Evolutionary conservation across 2,113 vertebrate species (phyloP), one percentile per base, ranked within the genome.

Genomic region (Tauraco erythrolophus): DNA sequence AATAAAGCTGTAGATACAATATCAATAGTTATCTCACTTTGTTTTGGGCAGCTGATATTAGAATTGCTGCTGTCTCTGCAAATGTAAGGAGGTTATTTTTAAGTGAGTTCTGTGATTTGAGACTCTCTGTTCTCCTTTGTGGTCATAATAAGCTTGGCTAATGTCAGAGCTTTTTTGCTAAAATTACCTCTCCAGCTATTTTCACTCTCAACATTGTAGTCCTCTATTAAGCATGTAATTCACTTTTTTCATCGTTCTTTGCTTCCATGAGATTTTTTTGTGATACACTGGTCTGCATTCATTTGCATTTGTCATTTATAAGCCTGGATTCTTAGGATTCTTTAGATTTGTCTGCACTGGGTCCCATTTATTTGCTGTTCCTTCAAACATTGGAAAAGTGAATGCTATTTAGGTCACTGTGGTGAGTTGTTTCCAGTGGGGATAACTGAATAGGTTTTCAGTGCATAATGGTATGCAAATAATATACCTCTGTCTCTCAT

Each of bases 381-480:
- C 68, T 95, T 94, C 95, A 82, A 60, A 74, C 94, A 93, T 6
- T 85, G 90, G 31, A 91, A 77, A 72, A 91, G 43, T 82, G 88
- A 95, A 92, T 92, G 69, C 37, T 97, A 50, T 97, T 92, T 96
- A 94, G 95, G 92, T 92, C 97, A 94, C 76, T 80, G 91, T 88
- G 53, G 89, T 94, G 87, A 94, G 72, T 94, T 94, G 87, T 91
- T 65, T 97, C 89, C 70, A 89, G 37, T 11, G 37, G 76, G 92
- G 81, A 96, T 93, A 80, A 71, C 80, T 81, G 89, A 95, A 91
- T 88, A 95, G 92, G 64, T 80, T 94, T 95, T 83, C 88, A 92
- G 91, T 89, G 65, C 68, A 80, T 95, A 95, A 97, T 97, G 35
- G 35, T 91, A 97, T 97, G 96, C 93, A 97, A 95, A 97, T 97